Evolutionary conservation across 2,797 vertebrate genomes (phyloP), one percentile per base, ranked within the genome.

Genomic region (Oreochromis grahami): DNA sequence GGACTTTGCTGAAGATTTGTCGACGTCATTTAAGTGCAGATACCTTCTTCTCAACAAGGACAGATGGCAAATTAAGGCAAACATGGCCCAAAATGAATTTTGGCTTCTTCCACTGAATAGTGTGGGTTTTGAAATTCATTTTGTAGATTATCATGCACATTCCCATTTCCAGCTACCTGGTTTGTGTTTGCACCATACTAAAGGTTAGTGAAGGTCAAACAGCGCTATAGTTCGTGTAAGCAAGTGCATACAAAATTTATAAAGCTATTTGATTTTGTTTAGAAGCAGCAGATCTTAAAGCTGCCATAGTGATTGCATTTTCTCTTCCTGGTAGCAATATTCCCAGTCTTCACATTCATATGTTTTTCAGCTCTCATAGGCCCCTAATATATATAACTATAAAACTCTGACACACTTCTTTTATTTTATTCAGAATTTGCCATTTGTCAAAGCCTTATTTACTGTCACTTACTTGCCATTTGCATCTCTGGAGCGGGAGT

Each of bases 21-120:
- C 29, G 81, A 45, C 14, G 36, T 91, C 80, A 93, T 93, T 82
- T 38, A 36, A 81, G 77, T 90, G 87, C 90, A 91, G 86, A 85
- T 74, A 76, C 43, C 79, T 76, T 70, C 76, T 79, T 86, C 80
- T 78, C 83, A 94, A 93, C 86, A 85, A 87, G 87, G 85, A 91
- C 94, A 94, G 93, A 94, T 94, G 91, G 94, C 80, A 91, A 92
- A 93, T 92, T 87, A 87, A 90, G 87, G 89, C 84, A 85, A 91
- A 90, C 78, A 56, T 87, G 87, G 89, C 81, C 65, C 38, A 51
- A 87, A 90, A 91, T 88, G 77, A 91, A 80, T 81, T 90, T 84
- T 88, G 80, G 84, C 84, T 84, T 72, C 81, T 81, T 81, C 51
- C 53, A 36, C 76, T 85, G 70, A 89, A 86, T 38, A 34, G 17